These are phyloP conservation scores for Oreochromis tanganicae DNA, from an alignment of 2,113 vertebrate species.

Conservation along the genomic window DNA sequence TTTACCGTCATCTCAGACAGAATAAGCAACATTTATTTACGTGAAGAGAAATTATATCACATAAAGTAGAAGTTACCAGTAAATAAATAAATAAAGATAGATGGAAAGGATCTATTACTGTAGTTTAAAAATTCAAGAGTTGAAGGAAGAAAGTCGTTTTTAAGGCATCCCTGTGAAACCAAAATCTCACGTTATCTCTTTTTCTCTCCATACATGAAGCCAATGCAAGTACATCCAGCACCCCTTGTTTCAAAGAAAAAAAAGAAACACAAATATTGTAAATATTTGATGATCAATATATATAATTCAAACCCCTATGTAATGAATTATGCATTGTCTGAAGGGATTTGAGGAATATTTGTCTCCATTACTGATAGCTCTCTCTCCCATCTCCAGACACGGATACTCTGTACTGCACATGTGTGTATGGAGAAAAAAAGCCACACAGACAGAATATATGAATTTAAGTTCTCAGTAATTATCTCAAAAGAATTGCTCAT, in stretches of 20 bases:
- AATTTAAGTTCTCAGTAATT: not conserved
- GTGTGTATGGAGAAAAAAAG: not conserved
- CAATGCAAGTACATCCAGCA: slow-evolving; percentile 14
- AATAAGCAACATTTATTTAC: not conserved
- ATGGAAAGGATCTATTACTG: not conserved
- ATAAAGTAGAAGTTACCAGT: not conserved
- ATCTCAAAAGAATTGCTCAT: not conserved
- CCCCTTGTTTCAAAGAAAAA: slow-evolving; percentile 3
- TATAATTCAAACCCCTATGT: slow-evolving; percentile 66
- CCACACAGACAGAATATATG: slow-evolving; percentile 6
- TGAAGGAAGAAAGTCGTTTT: not conserved
- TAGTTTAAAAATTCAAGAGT: not conserved
- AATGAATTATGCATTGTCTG: slow-evolving; percentile 64
- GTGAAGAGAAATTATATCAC: not conserved
- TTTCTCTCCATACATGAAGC: not conserved
- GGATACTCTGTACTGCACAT: not conserved
- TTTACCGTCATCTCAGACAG: not conserved
- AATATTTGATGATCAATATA: slow-evolving; percentile 71
- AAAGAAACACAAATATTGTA: slow-evolving; percentile 53
- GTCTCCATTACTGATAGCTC: slow-evolving; percentile 64
- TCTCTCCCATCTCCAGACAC: slow-evolving; percentile 14
- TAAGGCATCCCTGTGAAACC: not conserved
- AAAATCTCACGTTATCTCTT: not conserved
- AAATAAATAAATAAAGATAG: not conserved
- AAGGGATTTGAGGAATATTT: slow-evolving; percentile 65